Base-by-base conservation (phyloP, 2,113 vertebrate species). In the Oxyura jamaicensis region DNA sequence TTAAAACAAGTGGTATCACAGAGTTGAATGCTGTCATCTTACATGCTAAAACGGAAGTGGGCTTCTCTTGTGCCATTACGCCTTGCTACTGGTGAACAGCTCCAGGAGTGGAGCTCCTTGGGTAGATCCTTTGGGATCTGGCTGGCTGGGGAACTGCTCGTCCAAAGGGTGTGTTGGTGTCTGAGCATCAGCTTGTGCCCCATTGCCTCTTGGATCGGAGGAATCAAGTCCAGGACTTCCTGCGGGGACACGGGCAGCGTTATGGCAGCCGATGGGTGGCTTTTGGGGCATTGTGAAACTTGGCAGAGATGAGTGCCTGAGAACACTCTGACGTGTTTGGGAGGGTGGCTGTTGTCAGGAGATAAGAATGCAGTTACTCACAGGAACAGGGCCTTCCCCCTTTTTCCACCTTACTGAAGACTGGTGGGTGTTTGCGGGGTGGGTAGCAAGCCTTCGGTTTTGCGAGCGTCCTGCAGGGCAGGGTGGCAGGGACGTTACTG, bases 1-100 rank as follows among this genome's bases (percentile, higher is more conserved):
- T 29, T 23, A 46, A 46, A 55, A 48, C 36, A 2, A 35, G 48
- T 3, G 48, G 11, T 42, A 19, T 28, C 44, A 18, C n/a, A 31
- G 46, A 33, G 53, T 74, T 26, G 67, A 79, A 39, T 0, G 1
- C 4, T 21, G 53, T 18, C 50, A 13, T 2, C 0, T 15, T 46
- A 2, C 8, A 2, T 9, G 39, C 33, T 82, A 21, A 48, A 85
- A 41, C 5, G 46, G 48, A 39, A 69, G 9, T 0, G 6, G 12
- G 62, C 18, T 85, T 23, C 33, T 55, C 66, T 65, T 0, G 0
- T 93, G 65, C 59, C 0, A 0, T 44, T 11, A 4, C 2, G 3
- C 29, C 78, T 93, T 0, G 0, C 48, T 46, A 68, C 63, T 0
- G 1, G 86, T 88, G 35, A 42, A 91, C 84, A 72, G 25, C 78